These are phyloP conservation scores for Caloenas nicobarica DNA, from an alignment of 2,113 vertebrate species.

Conservation along the genomic window DNA sequence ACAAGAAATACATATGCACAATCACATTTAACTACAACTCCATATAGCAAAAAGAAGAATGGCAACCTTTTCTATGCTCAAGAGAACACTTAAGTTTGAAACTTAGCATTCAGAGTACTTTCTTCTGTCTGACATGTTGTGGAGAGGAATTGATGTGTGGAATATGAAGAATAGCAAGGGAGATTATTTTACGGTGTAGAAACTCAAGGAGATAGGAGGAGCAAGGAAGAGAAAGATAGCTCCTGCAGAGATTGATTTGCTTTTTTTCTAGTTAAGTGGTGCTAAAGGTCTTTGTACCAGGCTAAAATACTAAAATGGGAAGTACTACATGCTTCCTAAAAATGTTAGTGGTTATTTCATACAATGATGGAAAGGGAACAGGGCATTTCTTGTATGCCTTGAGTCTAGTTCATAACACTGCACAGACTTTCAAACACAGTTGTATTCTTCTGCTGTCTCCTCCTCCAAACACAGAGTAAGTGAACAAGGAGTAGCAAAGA, in stretches of 20 bases:
- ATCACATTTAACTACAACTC: neutral
- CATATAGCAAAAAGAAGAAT: neutral
- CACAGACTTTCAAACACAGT: neutral
- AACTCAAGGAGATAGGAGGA: neutral
- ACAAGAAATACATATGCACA: neutral
- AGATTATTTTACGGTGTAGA: neutral
- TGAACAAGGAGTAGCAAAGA: neutral
- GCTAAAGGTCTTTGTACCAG: neutral
- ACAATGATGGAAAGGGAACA: neutral
- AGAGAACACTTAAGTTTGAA: neutral
- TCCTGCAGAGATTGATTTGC: neutral
- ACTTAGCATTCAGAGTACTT: neutral
- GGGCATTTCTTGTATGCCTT: neutral
- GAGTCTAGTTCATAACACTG: neutral
- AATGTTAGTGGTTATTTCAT: neutral
- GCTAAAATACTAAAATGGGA: neutral
- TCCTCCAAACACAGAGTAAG: neutral
- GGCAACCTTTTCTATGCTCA: neutral
- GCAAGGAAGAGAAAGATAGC: neutral
- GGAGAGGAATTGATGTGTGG: neutral
- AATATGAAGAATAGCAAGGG: neutral
- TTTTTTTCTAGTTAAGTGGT: neutral
- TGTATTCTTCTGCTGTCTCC: neutral
- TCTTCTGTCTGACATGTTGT: neutral
- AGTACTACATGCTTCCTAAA: neutral